Base-by-base conservation (phyloP, 2,113 vertebrate genomes). In the Pleuronectes platessa region DNA sequence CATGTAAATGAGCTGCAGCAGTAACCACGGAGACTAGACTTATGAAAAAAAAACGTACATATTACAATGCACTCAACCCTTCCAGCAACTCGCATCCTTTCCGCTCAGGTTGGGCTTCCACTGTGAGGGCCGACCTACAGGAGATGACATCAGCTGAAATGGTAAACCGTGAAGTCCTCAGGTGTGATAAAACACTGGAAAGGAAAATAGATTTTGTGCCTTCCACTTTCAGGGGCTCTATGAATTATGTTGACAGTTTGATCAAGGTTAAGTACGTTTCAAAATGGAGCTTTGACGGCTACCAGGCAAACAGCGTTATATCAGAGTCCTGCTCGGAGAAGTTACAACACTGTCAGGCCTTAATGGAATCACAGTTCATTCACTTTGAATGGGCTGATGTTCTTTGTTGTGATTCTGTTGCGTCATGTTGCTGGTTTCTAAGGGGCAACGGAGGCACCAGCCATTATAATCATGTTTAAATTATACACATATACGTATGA, bases 141-240 rank as follows among this genome's bases (percentile, higher is more conserved):
- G 24, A 24, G 37, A 40, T 40, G 35, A 37, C 42, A 14, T 45
- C 42, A 45, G 42, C 11, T 14, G 11, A 45, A 45, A 45, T 3
- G 42, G 42, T 15, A 15, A 45, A 45, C 14, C 2, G 45, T 7
- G 4, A 7, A 54, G 51, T 67, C 26, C 55, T 79, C 67, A 49
- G 35, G 70, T 37, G 37, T 74, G 61, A 76, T 21, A 71, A 71
- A 67, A 61, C 56, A 55, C 24, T 11, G 18, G 58, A 67, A 37
- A 45, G 47, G 11, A 72, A 58, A 68, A 74, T 64, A 49, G 64
- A 81, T 67, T 67, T 26, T 45, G n/a, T 23, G 21, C 12, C 54
- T 56, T 11, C 21, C n/a, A 20, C 42, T 56, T 68, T 45, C 59
- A 54, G 51, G 20, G 18, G n/a, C 51, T n/a, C 31, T n/a, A 11